These are phyloP conservation scores for Geococcyx californianus DNA, from an alignment of 2,113 vertebrate genomes.

Conservation along the genomic window DNA sequence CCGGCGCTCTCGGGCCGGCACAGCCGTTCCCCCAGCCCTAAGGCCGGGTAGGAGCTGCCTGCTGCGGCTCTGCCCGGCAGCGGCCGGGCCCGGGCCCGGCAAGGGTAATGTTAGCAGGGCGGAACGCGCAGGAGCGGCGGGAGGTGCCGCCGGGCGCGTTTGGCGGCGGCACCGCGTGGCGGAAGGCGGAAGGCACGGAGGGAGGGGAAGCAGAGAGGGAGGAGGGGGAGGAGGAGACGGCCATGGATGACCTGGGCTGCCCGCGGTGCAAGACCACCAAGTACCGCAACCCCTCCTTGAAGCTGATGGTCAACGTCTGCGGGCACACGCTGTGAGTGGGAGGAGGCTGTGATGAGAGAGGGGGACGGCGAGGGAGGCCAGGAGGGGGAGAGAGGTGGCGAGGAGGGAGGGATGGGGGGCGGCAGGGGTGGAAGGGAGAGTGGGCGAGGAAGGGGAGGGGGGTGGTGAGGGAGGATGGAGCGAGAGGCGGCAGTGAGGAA, in stretches of 20 bases:
- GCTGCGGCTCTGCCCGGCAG: background rate
- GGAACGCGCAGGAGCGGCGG: background rate
- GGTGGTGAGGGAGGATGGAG: too few species aligned
- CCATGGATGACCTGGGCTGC: constrained; percentile 93
- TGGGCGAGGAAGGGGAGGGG: too few species aligned
- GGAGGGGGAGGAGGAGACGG: background rate
- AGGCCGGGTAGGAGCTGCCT: too few species aligned
- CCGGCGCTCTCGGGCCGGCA: background rate
- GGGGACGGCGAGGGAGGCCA: too few species aligned
- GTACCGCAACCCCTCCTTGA: constrained; percentile 94
- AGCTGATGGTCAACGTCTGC: constrained; percentile 97
- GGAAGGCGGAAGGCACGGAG: background rate
- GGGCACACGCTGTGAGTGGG: constrained; percentile 94
- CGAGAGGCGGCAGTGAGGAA: too few species aligned
- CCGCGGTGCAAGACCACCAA: constrained; percentile 97
- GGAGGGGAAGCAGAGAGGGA: background rate
- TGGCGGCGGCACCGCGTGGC: background rate
- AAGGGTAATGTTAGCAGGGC: too few species aligned
- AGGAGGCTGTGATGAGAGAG: too few species aligned
- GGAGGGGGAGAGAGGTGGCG: too few species aligned
- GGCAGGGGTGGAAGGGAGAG: too few species aligned
- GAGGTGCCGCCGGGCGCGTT: constrained; percentile 37
- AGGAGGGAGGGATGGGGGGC: too few species aligned
- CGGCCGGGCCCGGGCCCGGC: background rate
- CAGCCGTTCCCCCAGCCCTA: too few species aligned